These are phyloP conservation scores for Brenthis ino DNA, from an alignment of 2,888 invertebrate genomes.

Conservation along the genomic window DNA sequence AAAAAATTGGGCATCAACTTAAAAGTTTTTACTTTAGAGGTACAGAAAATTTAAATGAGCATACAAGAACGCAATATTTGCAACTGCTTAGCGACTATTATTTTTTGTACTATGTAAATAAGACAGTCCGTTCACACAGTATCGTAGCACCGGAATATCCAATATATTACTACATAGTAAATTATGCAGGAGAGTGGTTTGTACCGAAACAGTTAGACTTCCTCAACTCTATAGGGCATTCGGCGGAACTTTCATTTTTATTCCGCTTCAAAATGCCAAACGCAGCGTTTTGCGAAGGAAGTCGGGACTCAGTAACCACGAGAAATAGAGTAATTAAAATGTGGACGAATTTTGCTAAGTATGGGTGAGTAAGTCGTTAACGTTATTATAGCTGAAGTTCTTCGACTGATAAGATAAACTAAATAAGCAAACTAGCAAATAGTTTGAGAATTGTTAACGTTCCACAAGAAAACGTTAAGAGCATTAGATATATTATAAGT, in stretches of 20 bases:
- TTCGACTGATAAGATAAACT: not conserved
- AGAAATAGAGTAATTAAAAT: constrained; percentile 65
- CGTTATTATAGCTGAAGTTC: no score
- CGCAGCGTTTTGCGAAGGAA: constrained; percentile 55
- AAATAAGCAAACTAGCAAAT: not conserved
- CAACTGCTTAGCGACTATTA: constrained; percentile 71
- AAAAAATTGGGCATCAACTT: constrained; percentile 62
- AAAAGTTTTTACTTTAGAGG: constrained; percentile 67
- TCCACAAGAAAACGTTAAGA: no score
- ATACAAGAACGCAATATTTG: constrained; percentile 63
- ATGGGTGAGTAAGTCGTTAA: constrained; percentile 57
- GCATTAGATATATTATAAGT: no score
- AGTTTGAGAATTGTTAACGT: no score
- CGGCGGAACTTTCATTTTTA: constrained; percentile 67
- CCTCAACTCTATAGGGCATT: constrained; percentile 64
- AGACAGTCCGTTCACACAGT: constrained; percentile 64
- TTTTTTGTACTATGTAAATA: constrained; percentile 69
- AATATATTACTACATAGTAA: constrained; percentile 69
- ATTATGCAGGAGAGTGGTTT: constrained; percentile 65
- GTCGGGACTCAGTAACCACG: constrained; percentile 62
- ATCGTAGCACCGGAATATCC: constrained; percentile 59
- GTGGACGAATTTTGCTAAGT: constrained; percentile 80
- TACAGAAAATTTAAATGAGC: constrained; percentile 56
- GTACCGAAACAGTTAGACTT: constrained; percentile 55
- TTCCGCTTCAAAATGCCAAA: constrained; percentile 57